Conservation (phyloP, 1,140 invertebrate genomes). For the Panulirus ornatus region DNA sequence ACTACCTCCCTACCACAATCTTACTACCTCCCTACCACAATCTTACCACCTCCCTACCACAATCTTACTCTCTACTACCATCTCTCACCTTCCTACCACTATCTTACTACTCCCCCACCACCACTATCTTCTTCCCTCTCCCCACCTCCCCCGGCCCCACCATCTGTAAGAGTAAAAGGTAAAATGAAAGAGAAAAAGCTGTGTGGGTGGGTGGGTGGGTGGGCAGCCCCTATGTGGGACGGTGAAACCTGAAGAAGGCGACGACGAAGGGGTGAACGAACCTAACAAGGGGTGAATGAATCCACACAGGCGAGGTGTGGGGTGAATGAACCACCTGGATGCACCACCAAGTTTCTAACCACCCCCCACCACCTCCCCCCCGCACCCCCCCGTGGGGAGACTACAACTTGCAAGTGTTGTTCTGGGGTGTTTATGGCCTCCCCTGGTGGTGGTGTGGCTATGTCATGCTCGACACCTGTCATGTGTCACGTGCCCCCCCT, state of each 20-base stretch:
- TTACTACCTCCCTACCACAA: not conserved
- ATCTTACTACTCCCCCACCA: not conserved
- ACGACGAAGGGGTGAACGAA: not conserved
- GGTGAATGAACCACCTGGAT: constrained; percentile 3
- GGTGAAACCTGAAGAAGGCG: constrained; percentile 6
- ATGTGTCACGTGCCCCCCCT: too few species aligned
- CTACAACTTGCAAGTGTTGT: too few species aligned
- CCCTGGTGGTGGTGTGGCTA: too few species aligned
- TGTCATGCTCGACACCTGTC: too few species aligned
- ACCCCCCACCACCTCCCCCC: not conserved
- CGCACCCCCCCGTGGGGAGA: not conserved
- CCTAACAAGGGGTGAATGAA: not conserved
- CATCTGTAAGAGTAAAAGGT: not conserved
- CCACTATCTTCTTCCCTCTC: not conserved
- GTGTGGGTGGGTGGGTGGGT: not conserved
- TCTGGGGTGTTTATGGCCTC: too few species aligned
- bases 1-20: not conserved
- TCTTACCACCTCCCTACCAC: not conserved
- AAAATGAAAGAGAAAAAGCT: constrained; percentile 16
- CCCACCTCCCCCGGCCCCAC: too few species aligned
- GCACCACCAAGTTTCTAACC: not conserved
- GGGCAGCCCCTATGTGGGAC: not conserved
- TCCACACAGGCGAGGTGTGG: not conserved
- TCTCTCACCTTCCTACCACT: not conserved
- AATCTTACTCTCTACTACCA: too few species aligned